Percentiles rank a stretch among this genome's conserved stretches.
phyloP scores from a whole-genome alignment of 2,113 vertebrate species.

The Cyphomyrus discorhynchus region DNA sequence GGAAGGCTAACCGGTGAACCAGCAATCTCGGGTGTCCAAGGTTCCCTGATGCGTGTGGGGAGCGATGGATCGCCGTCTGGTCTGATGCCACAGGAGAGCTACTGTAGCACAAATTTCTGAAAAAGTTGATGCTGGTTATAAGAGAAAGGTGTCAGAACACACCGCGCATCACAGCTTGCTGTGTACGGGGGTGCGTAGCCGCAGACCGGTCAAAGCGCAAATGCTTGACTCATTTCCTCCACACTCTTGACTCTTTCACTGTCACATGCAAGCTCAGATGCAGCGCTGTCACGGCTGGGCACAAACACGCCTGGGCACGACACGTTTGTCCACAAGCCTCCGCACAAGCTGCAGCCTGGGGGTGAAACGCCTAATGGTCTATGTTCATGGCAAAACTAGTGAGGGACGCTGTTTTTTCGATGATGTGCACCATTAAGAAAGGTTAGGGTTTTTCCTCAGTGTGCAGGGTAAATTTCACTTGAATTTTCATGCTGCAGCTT shows the following conservation, averaged over 20 bases:
- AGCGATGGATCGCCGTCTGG: not conserved
- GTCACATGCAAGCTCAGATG: not conserved
- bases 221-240: not conserved
- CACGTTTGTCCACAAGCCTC: not conserved
- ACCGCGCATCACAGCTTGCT: not conserved
- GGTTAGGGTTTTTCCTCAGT: not conserved
- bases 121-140: not conserved
- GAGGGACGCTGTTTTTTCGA: not conserved
- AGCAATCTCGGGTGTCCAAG: not conserved
- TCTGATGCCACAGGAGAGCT: not conserved
- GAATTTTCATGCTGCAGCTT: not conserved
- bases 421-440: not conserved
- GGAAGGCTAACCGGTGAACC: not conserved
- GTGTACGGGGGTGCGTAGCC: not conserved
- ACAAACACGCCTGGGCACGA: not conserved
- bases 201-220: not conserved
- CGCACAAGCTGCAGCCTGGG: not conserved
- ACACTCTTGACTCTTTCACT: not conserved
- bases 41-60: not conserved
- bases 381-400: not conserved
- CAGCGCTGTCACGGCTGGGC: not conserved
- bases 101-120: not conserved
- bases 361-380: not conserved
- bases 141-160: not conserved
- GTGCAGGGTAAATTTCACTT: not conserved